Evolutionary conservation across 2,797 vertebrate genomes (phyloP), one percentile per base, ranked within the genome.

Genomic region (Notoglanidium macrostoma): DNA sequence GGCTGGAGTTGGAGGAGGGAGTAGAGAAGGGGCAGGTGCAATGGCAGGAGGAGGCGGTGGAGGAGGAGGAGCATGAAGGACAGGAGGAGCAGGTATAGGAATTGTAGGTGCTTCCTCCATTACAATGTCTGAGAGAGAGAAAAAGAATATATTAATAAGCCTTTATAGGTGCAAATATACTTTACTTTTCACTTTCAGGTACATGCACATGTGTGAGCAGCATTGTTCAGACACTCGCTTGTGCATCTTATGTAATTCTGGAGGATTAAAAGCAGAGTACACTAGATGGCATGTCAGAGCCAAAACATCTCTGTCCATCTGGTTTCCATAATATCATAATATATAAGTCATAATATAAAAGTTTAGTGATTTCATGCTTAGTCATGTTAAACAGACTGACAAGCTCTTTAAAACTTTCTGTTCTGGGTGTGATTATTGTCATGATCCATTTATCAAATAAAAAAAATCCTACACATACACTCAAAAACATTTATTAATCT

Each of bases 101-200:
- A 87, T 90, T 11, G 83, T 74, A 61, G 87, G 88, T 1, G 88
- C 88, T 49, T 91, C 90, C 44, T 91, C 90, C 90, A 91, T 90
- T 51, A 90, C 79, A 65, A 89, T 89, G 55, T 89, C 88, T 89
- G 55, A 86, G 14, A 61, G 23, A 72, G 17, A 65, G 73, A 72
- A 10, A n/a, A 17, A 6, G 11, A 61, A 82, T 4, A 1, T 21
- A 21, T 83, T 83, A 54, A 83, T 7, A 83, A 68, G 51, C n/a
- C n/a, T 32, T 51, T 23, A 67, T 68, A 83, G 19, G 32, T 10
- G 35, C 14, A 29, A 40, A 15, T 23, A 23, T 51, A 32, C 5
- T 12, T 65, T 3, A 67, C 9, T 17, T 67, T 61, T 55, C 40
- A 40, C 61, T 1, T 23, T 10, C 15, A 3, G 6, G 23, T n/a